phyloP scores from a whole-genome alignment of 2,888 invertebrate species.

The Drosophila melanosoma region DNA sequence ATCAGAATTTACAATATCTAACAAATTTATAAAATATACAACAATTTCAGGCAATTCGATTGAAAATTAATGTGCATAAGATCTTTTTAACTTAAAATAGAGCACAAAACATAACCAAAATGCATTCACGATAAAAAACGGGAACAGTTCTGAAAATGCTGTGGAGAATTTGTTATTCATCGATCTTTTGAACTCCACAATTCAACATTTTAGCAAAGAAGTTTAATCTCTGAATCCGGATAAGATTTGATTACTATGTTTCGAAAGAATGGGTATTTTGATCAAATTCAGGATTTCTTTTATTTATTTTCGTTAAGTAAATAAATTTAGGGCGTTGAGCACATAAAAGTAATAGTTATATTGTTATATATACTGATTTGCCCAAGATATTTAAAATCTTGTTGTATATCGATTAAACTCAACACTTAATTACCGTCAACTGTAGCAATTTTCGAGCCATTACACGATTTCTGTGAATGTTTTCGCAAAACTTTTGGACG shows the following conservation, averaged over 20 bases:
- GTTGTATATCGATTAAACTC: conserved; percentile 21
- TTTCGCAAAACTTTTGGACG: conserved; percentile 47
- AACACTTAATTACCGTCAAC: conserved; percentile 40
- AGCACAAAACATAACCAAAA: too few species aligned
- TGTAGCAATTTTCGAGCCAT: conserved; percentile 34
- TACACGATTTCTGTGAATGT: conserved; percentile 45
- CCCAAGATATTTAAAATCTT: background rate
- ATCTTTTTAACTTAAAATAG: too few species aligned
- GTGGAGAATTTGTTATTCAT: background rate
- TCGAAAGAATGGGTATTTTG: background rate
- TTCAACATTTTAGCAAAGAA: background rate
- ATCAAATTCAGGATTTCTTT: background rate
- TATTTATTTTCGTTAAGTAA: background rate
- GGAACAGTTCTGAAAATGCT: background rate
- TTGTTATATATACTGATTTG: background rate
- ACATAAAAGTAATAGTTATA: too few species aligned
- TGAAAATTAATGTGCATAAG: too few species aligned
- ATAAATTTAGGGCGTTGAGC: background rate
- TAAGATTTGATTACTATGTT: background rate
- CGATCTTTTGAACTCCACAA: background rate
- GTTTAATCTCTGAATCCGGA: background rate
- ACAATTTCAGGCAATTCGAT: background rate
- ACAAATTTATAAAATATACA: background rate
- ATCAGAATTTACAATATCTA: background rate
- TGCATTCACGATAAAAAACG: too few species aligned